phyloP scores from a whole-genome alignment of 2,797 vertebrate species.

The Cossypha caffra region DNA sequence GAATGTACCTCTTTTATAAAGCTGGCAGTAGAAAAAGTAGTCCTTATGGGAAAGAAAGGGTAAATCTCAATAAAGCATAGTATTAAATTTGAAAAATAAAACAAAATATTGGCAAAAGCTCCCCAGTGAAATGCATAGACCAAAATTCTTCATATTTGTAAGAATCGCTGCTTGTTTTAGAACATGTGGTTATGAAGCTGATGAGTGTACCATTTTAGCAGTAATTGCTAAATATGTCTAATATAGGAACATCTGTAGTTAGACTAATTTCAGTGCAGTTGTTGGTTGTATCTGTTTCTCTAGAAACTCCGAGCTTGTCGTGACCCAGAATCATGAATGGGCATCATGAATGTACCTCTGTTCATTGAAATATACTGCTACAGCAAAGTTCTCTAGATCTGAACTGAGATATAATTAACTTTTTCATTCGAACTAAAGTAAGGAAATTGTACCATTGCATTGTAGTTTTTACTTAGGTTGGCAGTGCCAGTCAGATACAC shows the following conservation, averaged over 20 bases:
- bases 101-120: background rate
- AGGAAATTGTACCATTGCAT: background rate
- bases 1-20: background rate
- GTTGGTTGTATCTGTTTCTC: background rate
- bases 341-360: background rate
- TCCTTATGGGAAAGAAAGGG: background rate
- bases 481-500: background rate
- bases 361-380: background rate
- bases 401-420: background rate
- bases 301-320: background rate
- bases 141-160: background rate
- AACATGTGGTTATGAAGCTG: background rate
- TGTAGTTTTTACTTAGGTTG: background rate
- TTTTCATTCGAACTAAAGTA: background rate
- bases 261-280: background rate
- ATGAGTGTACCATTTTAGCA: background rate
- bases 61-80: background rate
- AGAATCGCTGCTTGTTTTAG: background rate
- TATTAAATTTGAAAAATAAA: background rate
- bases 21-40: background rate
- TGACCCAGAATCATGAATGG: background rate
- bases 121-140: background rate
- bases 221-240: background rate
- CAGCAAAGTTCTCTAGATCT: background rate
- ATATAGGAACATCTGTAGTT: background rate